Evolutionary conservation across 2,888 invertebrate genomes (phyloP), one percentile per base, ranked within the genome.

Genomic region (Lasioglossum zephyrum): DNA sequence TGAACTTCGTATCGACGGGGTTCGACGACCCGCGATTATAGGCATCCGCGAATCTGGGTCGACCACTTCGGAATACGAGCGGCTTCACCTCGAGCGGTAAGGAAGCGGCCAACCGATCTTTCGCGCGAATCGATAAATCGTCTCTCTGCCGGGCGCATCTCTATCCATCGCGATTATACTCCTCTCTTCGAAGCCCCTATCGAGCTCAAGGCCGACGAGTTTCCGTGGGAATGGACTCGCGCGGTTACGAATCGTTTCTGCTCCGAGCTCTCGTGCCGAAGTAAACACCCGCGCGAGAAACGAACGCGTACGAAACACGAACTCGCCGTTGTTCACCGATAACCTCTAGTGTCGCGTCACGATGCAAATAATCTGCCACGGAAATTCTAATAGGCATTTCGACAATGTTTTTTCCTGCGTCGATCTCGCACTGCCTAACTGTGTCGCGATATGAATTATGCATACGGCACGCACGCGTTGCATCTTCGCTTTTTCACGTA

Each of bases 171-270:
- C 63, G 18, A 79, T 66, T 73, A 73, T 44, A 16, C 16, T 73
- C 44, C 57, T 57, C 41, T 39, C 69, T 36, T 44, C 22, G 39
- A n/a, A 60, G 53, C n/a, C 16, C 22, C 80, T 80, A 88, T 89
- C 73, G 79, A 84, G 86, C 88, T 87, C 92, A 93, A 93, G 93
- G 93, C 90, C 92, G 87, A 75, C 89, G 77, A 84, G 89, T 91
- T 90, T 91, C 86, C 90, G 92, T 93, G 93, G 89, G 92, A 93
- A 93, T 85, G 8, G 87, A 60, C n/a, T 75, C 79, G 4, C 79
- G 4, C 79, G 4, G 41, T 31, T 44, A 22, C 44, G 82, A 80
- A 73, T 79, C 75, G 75, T 49, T 31, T 41, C 44, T 16, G n/a
- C 76, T 4, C 16, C 41, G 44, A 44, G 76, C 11, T 39, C 41